Evolutionary conservation across 2,888 invertebrate species (phyloP).

Genomic region (Auanema sp.): DNA sequence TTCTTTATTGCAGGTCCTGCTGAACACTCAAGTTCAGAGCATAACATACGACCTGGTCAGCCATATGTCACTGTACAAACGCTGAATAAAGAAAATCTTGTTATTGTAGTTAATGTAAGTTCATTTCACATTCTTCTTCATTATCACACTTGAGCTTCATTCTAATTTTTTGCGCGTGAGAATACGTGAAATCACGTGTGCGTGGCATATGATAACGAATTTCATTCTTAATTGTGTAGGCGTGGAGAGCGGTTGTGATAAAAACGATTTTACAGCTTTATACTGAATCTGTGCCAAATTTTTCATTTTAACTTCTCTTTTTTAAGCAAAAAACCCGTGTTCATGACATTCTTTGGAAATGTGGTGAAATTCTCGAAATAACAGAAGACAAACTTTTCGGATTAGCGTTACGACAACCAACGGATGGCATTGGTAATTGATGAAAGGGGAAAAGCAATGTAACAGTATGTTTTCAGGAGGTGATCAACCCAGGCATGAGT

Average conservation of each 20-base stretch:
- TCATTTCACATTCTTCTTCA: neutral
- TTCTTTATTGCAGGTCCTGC: slow-evolving; percentile 31
- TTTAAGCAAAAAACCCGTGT: slow-evolving; percentile 50
- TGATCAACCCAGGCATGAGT: slow-evolving; percentile 53
- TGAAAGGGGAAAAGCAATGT: neutral
- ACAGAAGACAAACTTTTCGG: slow-evolving; percentile 51
- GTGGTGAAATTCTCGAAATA: slow-evolving; percentile 47
- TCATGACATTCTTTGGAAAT: slow-evolving; percentile 50
- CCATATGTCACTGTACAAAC: slow-evolving; percentile 44
- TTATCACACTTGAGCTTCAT: neutral
- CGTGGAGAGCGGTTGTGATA: neutral
- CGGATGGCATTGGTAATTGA: slow-evolving; percentile 45
- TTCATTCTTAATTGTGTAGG: too few species aligned
- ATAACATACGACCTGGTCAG: slow-evolving; percentile 41
- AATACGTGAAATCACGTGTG: neutral
- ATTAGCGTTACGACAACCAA: slow-evolving; percentile 44
- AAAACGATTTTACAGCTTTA: slow-evolving; percentile 10
- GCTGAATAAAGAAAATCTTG: slow-evolving; percentile 42
- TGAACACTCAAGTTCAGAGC: slow-evolving; percentile 33
- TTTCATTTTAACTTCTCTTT: neutral
- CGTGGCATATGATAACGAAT: too few species aligned
- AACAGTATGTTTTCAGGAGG: slow-evolving; percentile 22
- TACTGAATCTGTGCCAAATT: neutral
- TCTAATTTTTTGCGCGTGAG: neutral
- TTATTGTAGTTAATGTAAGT: slow-evolving; percentile 42